A percentile compares a stretch with the other conserved stretches of the same genome.
Evolutionary conservation across 2,113 vertebrate species (phyloP).

Genomic region (Notarius lentiginosus): DNA sequence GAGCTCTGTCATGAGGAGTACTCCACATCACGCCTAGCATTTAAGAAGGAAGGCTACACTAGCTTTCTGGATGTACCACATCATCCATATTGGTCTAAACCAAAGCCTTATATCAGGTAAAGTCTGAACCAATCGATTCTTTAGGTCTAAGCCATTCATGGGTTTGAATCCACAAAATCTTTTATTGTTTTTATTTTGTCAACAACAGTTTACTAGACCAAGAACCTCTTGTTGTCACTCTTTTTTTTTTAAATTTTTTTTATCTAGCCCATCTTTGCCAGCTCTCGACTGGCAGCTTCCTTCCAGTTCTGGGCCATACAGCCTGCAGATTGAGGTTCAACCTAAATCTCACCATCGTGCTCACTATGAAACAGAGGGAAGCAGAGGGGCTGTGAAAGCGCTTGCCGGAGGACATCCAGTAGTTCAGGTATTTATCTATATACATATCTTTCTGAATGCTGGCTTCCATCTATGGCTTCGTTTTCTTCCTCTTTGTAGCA

Average conservation of each 20-base stretch:
- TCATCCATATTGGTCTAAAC: conserved; percentile 90
- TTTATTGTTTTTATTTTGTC: neutral
- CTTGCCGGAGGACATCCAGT: conserved; percentile 90
- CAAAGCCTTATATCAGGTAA: conserved; percentile 91
- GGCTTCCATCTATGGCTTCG: neutral
- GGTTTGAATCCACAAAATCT: neutral
- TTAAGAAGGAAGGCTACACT: conserved; percentile 86
- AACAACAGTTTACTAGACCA: neutral
- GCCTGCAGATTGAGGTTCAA: conserved; percentile 92
- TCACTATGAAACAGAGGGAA: conserved; percentile 97
- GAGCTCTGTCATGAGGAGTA: conserved; percentile 82
- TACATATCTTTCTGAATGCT: conserved; percentile 11
- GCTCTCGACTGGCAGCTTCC: conserved; percentile 98
- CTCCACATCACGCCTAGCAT: conserved; percentile 72
- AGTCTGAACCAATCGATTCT: conserved; percentile 25
- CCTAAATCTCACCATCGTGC: conserved; percentile 97
- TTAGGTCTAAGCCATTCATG: neutral
- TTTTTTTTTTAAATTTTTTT: neutral
- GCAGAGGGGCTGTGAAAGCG: conserved; percentile 94
- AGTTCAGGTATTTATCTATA: conserved; percentile 74
- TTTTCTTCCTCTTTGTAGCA: neutral
- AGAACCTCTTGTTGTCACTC: conserved; percentile 1
- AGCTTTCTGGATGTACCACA: conserved; percentile 92
- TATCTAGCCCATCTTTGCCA: conserved; percentile 86
- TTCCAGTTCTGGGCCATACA: conserved; percentile 89